Evolutionary conservation across 35 echinoderm and acorn worm species (phyloP).

Genomic region (Ophioderma brevispina): DNA sequence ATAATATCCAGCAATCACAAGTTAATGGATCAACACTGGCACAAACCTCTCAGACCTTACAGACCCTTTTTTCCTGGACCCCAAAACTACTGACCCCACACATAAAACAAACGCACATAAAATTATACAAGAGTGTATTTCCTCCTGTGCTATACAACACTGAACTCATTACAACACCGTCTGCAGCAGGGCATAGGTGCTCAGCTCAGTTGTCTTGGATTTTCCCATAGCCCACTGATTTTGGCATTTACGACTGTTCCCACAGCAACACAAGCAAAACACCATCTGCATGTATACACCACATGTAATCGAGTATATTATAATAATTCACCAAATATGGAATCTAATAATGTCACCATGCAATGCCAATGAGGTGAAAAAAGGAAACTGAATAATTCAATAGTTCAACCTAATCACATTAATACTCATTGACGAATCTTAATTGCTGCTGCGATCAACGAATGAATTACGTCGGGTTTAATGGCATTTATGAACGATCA

Average conservation of each 20-base stretch:
- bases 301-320: not conserved
- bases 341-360: not conserved
- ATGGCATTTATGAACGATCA: no score
- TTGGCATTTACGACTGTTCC: not conserved
- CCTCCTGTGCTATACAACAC: no score
- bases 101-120: no score
- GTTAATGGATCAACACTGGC: no score
- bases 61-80: no score
- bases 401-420: not conserved
- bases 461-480: no score
- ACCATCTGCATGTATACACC: not conserved
- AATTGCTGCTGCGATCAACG: not conserved
- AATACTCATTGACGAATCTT: not conserved
- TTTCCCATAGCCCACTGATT: not conserved
- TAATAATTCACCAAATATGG: not conserved
- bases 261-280: not conserved
- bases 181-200: no score
- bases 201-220: not conserved
- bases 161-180: no score
- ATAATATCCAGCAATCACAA: no score
- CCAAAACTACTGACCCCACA: no score
- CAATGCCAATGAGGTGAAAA: not conserved
- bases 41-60: no score
- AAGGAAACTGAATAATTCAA: not conserved
- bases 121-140: no score